Evolutionary conservation across 2,113 vertebrate genomes (phyloP).

Genomic region (Pangasianodon gigas): DNA sequence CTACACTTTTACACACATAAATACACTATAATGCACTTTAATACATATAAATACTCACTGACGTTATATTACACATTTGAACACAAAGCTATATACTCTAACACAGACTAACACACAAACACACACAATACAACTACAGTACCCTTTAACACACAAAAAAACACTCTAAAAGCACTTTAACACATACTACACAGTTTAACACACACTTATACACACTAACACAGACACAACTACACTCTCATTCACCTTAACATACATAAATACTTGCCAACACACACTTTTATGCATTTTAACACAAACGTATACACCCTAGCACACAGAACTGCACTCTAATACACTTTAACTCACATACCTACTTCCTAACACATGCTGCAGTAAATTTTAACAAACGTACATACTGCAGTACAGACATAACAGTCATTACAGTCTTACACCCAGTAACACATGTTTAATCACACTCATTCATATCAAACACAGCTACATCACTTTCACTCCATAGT

Average conservation of each 20-base stretch:
- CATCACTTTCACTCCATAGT: neutral
- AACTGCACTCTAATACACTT: neutral
- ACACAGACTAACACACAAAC: neutral
- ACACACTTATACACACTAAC: neutral
- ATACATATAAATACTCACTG: neutral
- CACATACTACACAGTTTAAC: neutral
- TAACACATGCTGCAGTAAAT: neutral
- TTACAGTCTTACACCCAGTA: neutral
- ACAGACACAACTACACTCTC: neutral
- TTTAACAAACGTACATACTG: neutral
- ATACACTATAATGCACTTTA: neutral
- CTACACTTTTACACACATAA: neutral
- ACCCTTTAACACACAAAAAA: neutral
- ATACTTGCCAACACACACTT: neutral
- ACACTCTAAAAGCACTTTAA: neutral
- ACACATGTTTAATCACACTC: neutral
- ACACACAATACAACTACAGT: neutral
- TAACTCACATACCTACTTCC: neutral
- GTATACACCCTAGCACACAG: neutral
- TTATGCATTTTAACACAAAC: neutral
- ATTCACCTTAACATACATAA: neutral
- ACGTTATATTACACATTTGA: neutral
- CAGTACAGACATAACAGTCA: neutral
- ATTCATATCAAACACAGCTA: neutral
- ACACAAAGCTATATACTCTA: neutral